Conservation (phyloP, 2,888 invertebrate species). For the Sthenelais limicola region DNA sequence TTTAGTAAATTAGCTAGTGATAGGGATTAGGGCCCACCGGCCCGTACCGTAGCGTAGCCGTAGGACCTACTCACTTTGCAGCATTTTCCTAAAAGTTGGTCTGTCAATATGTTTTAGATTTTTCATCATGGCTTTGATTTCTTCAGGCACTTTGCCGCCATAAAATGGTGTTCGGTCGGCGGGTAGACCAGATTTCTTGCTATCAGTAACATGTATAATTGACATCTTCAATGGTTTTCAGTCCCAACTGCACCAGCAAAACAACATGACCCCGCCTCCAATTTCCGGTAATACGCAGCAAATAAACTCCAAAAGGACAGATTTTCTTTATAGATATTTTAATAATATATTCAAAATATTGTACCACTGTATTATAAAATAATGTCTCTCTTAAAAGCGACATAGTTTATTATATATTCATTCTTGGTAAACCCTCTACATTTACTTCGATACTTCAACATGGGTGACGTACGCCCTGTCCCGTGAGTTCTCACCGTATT, state of each 20-base stretch:
- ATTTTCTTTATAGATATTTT: background rate
- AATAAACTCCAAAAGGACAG: background rate
- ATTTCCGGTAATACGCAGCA: slow-evolving; percentile 23
- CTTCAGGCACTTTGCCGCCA: slow-evolving; percentile 61
- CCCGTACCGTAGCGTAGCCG: background rate
- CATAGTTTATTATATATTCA: no score
- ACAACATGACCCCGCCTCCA: background rate
- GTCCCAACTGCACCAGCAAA: background rate
- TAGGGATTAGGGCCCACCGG: background rate
- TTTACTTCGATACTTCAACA: slow-evolving; percentile 27
- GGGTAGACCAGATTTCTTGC: slow-evolving; percentile 41
- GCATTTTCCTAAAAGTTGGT: slow-evolving; percentile 59
- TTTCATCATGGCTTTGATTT: slow-evolving; percentile 63
- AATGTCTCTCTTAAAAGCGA: no score
- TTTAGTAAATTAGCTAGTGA: background rate
- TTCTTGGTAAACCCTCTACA: no score
- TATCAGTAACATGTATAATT: slow-evolving; percentile 37
- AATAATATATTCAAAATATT: slow-evolving; percentile 1
- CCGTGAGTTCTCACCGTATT: slow-evolving; percentile 20
- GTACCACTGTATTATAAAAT: no score
- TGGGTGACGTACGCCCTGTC: slow-evolving; percentile 6
- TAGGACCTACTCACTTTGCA: slow-evolving; percentile 55
- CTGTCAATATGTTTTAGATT: slow-evolving; percentile 60
- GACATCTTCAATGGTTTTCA: slow-evolving; percentile 12
- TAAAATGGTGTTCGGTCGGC: slow-evolving; percentile 65